phyloP scores from a whole-genome alignment of 1,140 invertebrate species.

The Colletes gigas region DNA sequence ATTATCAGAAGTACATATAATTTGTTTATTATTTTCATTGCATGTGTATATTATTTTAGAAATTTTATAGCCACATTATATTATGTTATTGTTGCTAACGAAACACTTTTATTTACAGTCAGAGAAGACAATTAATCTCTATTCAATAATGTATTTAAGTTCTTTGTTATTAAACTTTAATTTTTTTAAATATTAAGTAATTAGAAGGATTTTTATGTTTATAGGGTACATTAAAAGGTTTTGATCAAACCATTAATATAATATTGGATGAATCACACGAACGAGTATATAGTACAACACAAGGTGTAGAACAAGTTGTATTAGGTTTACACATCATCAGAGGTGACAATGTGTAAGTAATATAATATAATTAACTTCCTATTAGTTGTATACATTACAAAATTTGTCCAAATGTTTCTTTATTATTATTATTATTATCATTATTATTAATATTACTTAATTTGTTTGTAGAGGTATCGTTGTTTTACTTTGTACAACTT shows the following conservation, averaged over 20 bases:
- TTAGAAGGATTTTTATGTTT: slow-evolving; percentile 70
- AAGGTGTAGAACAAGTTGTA: slow-evolving; percentile 97
- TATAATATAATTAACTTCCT: not conserved
- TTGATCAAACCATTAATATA: slow-evolving; percentile 99
- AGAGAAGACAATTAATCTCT: not conserved
- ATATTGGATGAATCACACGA: slow-evolving; percentile 99
- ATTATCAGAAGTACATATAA: not conserved
- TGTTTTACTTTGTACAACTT: not conserved
- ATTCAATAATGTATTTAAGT: not conserved
- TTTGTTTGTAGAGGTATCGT: not conserved
- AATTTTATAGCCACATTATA: not conserved
- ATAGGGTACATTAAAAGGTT: slow-evolving; percentile 93
- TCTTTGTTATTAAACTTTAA: slow-evolving; percentile 6
- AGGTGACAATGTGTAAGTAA: slow-evolving; percentile 96
- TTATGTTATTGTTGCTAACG: too few species aligned
- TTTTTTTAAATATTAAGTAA: slow-evolving; percentile 44
- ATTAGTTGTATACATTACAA: not conserved
- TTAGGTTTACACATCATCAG: slow-evolving; percentile 98
- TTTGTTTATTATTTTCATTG: not conserved
- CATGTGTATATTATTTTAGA: not conserved
- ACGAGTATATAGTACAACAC: slow-evolving; percentile 94
- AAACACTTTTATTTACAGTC: not conserved
- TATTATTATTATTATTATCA: slow-evolving; percentile 7
- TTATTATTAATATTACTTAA: not conserved
- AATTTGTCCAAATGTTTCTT: not conserved